Base-by-base conservation (phyloP, 2,888 invertebrate species). In the Steinernema carpocapsae region DNA sequence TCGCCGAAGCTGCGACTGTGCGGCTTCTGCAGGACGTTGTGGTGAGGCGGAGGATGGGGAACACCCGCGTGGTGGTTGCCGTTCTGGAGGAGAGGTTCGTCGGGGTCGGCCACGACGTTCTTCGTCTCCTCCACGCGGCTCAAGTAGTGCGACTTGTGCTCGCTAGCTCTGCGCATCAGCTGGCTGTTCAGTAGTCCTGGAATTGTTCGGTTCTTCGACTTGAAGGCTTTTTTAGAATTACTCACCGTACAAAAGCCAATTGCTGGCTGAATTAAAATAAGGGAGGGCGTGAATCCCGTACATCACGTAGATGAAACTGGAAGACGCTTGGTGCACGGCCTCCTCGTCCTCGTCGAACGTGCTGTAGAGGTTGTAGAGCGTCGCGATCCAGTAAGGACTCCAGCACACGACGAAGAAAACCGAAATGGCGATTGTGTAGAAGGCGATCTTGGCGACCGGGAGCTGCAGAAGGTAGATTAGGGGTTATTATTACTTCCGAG, bases 251-350 rank as follows among this genome's bases (percentile, higher is more conserved):
- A 86, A 79, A 26, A 86, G 80, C 77, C 85, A 86, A 75, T 86
- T 86, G 46, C 79, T 83, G 46, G 85, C 82, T 3, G 85, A 86
- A 75, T 86, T 86, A 77, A 86, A 79, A 73, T 86, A 86, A 24
- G 86, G 86, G 24, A 86, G 76, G 1, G 86, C 84, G 72, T 86
- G 86, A 22, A 86, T 82, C 26, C 85, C 86, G 76, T 86, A 86
- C 86, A 86, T 86, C 51, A 85, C 78, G 73, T 83, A 84, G 59
- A 85, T 84, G 74, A 82, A 85, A 0, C 76, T 74, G 29, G 78
- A 78, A 22, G 83, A 80, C 14, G 76, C 73, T 32, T 74, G 32
- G 26, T 42, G 32, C 12, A 64, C 70, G 56, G 32, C 14, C 51
- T 45, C 72, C 14, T 79, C 78, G 14, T 74, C 75, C 3, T 80